Evolutionary conservation across 1,140 invertebrate species (phyloP), one percentile per base, ranked within the genome.

Genomic region (Drosophila leontia): DNA sequence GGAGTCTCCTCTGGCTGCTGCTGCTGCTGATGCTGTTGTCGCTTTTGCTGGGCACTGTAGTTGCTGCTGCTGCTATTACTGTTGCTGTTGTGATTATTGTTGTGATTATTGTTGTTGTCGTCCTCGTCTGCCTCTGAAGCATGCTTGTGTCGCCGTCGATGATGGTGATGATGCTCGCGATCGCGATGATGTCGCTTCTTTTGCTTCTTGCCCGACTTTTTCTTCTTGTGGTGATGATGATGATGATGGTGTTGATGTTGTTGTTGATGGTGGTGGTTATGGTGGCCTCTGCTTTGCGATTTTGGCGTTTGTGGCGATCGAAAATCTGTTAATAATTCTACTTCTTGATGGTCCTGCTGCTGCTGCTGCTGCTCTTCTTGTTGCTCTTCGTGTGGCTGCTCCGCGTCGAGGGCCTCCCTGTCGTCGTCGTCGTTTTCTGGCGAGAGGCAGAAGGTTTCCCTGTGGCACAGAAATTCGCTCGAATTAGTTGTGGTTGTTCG

Each of bases 401-500:
- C 67, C 67, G 67, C 64, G 53, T 45, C 41, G 45, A 34, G 57
- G 65, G 29, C 79, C 58, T 75, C 71, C 51, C 58, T 75, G 23
- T 85, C 80, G 29, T 91, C 78, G 23, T 87, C 78, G 19, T 88
- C 83, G 67, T 82, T 85, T 74, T 92, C 91, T 41, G 91, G 91
- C 48, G 91, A 78, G 41, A 92, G 75, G 80, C 91, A 92, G 74
- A 92, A 92, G 44, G 90, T 92, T 83, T 92, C 91, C 75, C 91
- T 85, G 83, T 92, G 91, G 72, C 86, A 91, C 79, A 92, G 71
- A 92, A 92, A 92, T 82, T 92, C 91, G 82, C 91, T 92, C 64
- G 91, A 92, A 90, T 92, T 92, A 78, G 91, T 92, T 62, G 91
- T 92, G 79, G 85, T 90, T 63, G 91, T 92, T 69, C 84, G 86